Base-by-base conservation (phyloP, 1,140 invertebrate species). In the Drosophila novamexicana region DNA sequence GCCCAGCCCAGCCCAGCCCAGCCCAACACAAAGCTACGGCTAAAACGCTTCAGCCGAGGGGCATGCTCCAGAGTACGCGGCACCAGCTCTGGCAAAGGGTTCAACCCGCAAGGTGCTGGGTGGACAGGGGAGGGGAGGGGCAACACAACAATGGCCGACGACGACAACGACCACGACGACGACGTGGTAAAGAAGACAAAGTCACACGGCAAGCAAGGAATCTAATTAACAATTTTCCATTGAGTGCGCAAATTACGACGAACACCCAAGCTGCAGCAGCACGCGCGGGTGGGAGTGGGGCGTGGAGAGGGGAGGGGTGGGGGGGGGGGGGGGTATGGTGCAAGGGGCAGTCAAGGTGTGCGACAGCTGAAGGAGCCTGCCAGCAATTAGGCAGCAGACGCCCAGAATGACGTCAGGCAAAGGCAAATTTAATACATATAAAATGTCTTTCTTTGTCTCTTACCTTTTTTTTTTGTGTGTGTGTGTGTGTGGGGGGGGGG, bases 151-250 rank as follows among this genome's bases (percentile, higher is more conserved):
- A 82, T 83, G 70, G 69, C 42, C 61, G 72, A 69, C 45, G 64
- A 58, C 53, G 65, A 63, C 42, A 57, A 62, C 56, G 79, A n/a
- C n/a, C n/a, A 69, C 45, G 64, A 58, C 53, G 65, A 63, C 42
- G 62, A 62, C 56, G 79, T 40, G 69, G 56, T 45, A 40, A 58
- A 64, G 77, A 69, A 62, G 70, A 74, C 65, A 62, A 81, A 88
- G 82, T 86, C 82, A 81, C 79, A 88, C 83, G 77, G 86, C 83
- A 86, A 80, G 69, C 80, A 83, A 89, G 84, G 85, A 89, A 89
- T 89, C 84, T 89, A 89, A 89, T 89, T 89, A 89, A 89, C 84
- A 89, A 89, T 89, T 89, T 89, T 89, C 80, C 84, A 89, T 89
- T 89, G 85, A 89, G 80, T 86, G 83, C 84, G 83, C 83, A 86